A percentile compares a stretch with the other conserved stretches of the same genome.
These are phyloP conservation scores for Drosophila peninsularis DNA, from an alignment of 2,888 invertebrate genomes.

Conservation along the genomic window DNA sequence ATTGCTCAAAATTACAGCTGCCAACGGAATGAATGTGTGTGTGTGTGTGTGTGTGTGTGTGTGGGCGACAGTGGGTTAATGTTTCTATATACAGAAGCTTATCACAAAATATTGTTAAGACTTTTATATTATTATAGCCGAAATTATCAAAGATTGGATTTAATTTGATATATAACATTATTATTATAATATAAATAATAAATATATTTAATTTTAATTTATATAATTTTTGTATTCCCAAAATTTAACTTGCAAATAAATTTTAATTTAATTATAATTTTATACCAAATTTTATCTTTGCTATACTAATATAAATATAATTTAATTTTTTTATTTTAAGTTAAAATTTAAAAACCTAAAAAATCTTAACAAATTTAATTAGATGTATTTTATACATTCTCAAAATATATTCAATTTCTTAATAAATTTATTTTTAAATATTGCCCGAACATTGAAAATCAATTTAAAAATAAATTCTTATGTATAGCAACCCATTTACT, in stretches of 20 bases:
- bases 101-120: neutral
- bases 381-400: neutral
- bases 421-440: neutral
- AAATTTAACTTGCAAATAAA: no score
- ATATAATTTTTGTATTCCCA: no score
- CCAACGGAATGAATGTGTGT: conserved; percentile 11
- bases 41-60: conserved; percentile 10
- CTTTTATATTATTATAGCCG: neutral
- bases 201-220: no score
- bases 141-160: neutral
- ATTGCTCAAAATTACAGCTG: conserved; percentile 61
- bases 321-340: no score
- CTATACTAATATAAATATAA: no score
- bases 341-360: no score
- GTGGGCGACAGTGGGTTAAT: conserved; percentile 38
- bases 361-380: neutral
- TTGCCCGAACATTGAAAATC: neutral
- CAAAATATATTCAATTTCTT: neutral
- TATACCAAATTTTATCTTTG: no score
- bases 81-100: conserved; percentile 54
- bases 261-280: no score
- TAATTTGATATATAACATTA: neutral
- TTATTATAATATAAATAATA: no score
- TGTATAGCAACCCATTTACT: neutral
- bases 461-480: neutral